These are phyloP conservation scores for Grammomys dolichurus DNA, from an alignment of 2,113 vertebrate genomes.

Conservation along the genomic window DNA sequence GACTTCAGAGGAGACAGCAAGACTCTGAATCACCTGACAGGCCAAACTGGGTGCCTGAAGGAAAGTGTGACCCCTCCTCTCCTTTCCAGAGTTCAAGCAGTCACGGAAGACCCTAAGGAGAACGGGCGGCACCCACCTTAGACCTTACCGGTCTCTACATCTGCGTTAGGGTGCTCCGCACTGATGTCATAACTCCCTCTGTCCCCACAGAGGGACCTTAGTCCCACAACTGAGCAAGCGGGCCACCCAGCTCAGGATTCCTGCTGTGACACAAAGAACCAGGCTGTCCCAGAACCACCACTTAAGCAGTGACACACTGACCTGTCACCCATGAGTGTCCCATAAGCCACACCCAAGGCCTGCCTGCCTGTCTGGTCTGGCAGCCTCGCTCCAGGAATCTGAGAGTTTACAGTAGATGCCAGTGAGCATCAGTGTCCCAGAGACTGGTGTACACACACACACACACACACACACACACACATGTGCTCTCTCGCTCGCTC, in stretches of 20 bases:
- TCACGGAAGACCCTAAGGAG: not conserved
- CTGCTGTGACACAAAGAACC: not conserved
- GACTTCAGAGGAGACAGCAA: not conserved
- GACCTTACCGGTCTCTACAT: rapidly evolving
- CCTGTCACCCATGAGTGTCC: not conserved
- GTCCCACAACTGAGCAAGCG: not conserved
- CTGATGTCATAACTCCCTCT: not conserved
- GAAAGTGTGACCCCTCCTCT: not conserved
- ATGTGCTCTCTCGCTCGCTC: too few species aligned
- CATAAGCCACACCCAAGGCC: not conserved
- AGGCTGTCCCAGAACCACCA: not conserved
- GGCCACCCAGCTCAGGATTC: not conserved
- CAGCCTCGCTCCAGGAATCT: not conserved
- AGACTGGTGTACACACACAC: not conserved
- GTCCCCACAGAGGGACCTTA: not conserved
- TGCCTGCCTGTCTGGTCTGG: not conserved
- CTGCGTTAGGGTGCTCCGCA: rapidly evolving
- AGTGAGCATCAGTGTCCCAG: not conserved
- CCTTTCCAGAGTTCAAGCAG: not conserved
- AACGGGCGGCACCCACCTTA: rapidly evolving
- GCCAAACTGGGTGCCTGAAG: not conserved
- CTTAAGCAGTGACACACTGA: rapidly evolving
- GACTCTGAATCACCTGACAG: not conserved
- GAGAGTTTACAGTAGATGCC: not conserved
- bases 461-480: not conserved